phyloP scores from a whole-genome alignment of 2,888 invertebrate genomes.

The Lottia scabra region DNA sequence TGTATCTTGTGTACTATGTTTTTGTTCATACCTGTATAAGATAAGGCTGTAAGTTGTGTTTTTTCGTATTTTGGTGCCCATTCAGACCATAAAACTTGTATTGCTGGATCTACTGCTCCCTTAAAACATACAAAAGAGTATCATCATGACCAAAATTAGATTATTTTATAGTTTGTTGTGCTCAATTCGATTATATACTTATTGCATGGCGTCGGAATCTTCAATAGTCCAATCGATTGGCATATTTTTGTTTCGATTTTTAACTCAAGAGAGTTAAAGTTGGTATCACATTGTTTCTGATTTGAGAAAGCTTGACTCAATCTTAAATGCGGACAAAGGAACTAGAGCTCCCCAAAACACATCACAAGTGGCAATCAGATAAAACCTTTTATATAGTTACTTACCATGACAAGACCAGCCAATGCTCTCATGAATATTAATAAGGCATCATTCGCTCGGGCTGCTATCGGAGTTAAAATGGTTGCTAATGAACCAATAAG shows the following conservation, averaged over 20 bases:
- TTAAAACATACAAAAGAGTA: constrained; percentile 25
- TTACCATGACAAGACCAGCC: constrained; percentile 85
- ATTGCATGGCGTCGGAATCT: too few species aligned
- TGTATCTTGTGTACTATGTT: background rate
- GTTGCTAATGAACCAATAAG: constrained; percentile 85
- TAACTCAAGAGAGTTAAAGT: too few species aligned
- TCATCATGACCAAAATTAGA: too few species aligned
- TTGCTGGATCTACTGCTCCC: constrained; percentile 63
- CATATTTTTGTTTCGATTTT: too few species aligned
- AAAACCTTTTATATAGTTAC: background rate
- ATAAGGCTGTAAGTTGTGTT: constrained; percentile 33
- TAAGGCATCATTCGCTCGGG: constrained; percentile 77
- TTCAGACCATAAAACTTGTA: constrained; percentile 57
- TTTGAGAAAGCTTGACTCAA: too few species aligned
- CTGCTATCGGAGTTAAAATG: constrained; percentile 81
- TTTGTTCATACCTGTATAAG: constrained; percentile 32
- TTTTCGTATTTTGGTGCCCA: constrained; percentile 60
- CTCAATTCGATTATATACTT: too few species aligned
- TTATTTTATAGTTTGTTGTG: too few species aligned
- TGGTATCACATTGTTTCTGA: too few species aligned
- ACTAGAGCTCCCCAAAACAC: too few species aligned
- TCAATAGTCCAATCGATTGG: too few species aligned
- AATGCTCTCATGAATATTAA: constrained; percentile 80
- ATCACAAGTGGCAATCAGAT: too few species aligned
- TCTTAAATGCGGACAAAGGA: too few species aligned